Conservation (phyloP, 2,888 invertebrate genomes). For the Neoscelio sp. region DNA sequence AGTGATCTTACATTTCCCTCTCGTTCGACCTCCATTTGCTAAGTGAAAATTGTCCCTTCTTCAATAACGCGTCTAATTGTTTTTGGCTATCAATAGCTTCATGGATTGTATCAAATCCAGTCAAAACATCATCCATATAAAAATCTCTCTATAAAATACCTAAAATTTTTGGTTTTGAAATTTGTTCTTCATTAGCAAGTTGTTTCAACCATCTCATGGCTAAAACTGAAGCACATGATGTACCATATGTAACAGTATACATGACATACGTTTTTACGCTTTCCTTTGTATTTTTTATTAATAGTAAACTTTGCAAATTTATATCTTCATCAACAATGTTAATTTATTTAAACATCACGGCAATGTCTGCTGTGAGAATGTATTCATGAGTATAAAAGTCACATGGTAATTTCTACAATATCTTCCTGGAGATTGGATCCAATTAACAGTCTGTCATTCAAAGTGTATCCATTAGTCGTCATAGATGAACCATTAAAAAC, state of each 20-base stretch:
- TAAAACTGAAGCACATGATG: background rate
- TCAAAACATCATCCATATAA: too few species aligned
- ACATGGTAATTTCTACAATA: conserved; percentile 40
- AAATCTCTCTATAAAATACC: too few species aligned
- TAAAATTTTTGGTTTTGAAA: too few species aligned
- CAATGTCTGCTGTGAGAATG: conserved; percentile 72
- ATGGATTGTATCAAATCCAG: conserved; percentile 3
- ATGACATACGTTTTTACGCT: conserved; percentile 6
- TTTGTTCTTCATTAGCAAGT: background rate
- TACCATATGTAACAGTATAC: conserved; percentile 21
- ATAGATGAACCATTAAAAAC: too few species aligned
- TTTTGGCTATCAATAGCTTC: conserved; percentile 11
- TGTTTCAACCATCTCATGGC: conserved; percentile 8
- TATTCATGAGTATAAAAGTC: conserved; percentile 52
- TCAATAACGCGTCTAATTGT: conserved; percentile 12
- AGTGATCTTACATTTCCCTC: too few species aligned
- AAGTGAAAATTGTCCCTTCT: too few species aligned
- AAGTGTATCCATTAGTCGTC: conserved; percentile 1
- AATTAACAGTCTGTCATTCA: conserved; percentile 64
- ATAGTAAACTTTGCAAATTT: conserved; percentile 71
- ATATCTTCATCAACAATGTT: conserved; percentile 48
- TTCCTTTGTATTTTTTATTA: conserved; percentile 57
- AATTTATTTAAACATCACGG: conserved; percentile 73
- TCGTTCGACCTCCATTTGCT: too few species aligned
- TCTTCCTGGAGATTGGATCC: conserved; percentile 64